Evolutionary conservation across 2,113 vertebrate genomes (phyloP).

Genomic region (Heliornis fulica): DNA sequence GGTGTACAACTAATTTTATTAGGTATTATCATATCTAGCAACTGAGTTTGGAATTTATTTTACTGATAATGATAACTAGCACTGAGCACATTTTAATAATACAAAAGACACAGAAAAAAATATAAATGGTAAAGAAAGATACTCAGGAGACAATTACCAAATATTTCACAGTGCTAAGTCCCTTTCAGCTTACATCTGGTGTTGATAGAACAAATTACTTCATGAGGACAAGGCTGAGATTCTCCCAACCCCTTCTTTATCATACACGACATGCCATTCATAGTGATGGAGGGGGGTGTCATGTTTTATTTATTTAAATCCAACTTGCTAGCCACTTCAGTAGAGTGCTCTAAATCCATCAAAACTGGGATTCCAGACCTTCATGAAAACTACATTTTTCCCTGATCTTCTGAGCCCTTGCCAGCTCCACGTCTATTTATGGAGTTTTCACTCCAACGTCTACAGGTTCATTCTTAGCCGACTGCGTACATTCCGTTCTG

Average conservation of each 20-base stretch:
- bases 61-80: not conserved
- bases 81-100: not conserved
- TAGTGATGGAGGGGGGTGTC: no score
- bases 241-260: not conserved
- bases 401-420: not conserved
- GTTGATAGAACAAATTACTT: not conserved
- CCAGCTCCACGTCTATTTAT: fast-evolving
- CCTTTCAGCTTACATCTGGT: not conserved
- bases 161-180: not conserved
- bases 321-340: not conserved
- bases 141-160: not conserved
- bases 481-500: fast-evolving
- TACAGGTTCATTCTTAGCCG: not conserved
- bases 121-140: not conserved
- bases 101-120: not conserved
- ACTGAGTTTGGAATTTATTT: not conserved
- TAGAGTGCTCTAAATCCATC: not conserved
- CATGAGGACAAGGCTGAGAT: not conserved
- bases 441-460: not conserved
- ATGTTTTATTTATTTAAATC: not conserved
- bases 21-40: not conserved
- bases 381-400: not conserved
- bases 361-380: not conserved
- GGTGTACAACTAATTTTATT: not conserved
- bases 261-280: not conserved